Evolutionary conservation across 1,140 invertebrate species (phyloP), one percentile per base, ranked within the genome.

Genomic region (Caenorhabditis remanei): DNA sequence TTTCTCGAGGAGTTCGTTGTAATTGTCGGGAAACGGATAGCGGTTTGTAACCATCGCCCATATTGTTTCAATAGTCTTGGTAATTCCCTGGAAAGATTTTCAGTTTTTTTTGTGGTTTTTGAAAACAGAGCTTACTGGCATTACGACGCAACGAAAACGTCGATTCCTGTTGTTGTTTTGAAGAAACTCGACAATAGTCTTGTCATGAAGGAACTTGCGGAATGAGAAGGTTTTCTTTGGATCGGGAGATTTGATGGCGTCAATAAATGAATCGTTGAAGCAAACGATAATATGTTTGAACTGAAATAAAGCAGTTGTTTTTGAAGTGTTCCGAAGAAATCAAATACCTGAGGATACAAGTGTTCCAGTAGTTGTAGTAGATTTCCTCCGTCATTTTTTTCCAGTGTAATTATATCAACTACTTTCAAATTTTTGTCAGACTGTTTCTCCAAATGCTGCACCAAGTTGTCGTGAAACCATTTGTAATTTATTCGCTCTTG

Each of bases 211-310:
- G 6, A 40, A 79, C 5, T 43, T 43, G 21, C 71, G 40, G 14
- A 79, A 50, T 40, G 21, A 13, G 40, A 41, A 50, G 21, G 14
- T 79, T 24, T 19, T 50, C 11, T 8, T 24, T 6, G 6, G 5
- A 0, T 43, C 41, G 16, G 46, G 11, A 5, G 50, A 24, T 24
- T 11, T 79, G 2, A 71, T 16, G 7, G 40, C 71, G 14, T 50
- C 4, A 9, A 50, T 79, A 11, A 53, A 79, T 4, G 71, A 79
- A 24, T 79, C 46, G 53, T 79, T 79, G 46, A 79, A 79, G 46
- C 71, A 79, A 4, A 79, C 71, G 13, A 79, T 21, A 13, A 79
- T 79, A n/a, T 79, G 71, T 24, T 40, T 8, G 19, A 79, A 79
- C 71, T 79, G 67, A n/a, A 71, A 71, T 9, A 65, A 41, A 65